Evolutionary conservation across 2,797 vertebrate genomes (phyloP).

Genomic region (Lepus oiostolus): DNA sequence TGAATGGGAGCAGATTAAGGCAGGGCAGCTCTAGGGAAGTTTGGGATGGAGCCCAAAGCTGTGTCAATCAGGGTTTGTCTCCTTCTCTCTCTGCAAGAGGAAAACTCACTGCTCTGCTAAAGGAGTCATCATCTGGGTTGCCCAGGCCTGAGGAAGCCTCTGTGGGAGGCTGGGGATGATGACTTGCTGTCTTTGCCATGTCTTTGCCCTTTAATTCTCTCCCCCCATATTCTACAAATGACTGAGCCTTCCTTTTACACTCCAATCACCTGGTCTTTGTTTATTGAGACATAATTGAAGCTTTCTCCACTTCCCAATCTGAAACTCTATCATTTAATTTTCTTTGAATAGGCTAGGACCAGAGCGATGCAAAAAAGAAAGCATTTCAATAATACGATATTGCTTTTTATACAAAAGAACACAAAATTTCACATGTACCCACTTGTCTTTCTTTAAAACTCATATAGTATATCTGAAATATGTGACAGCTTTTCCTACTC

Average conservation of each 20-base stretch:
- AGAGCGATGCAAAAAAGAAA: neutral
- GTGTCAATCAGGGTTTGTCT: neutral
- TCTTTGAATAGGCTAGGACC: slow-evolving; percentile 19
- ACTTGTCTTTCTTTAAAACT: slow-evolving; percentile 51
- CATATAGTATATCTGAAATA: neutral
- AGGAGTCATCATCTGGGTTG: neutral
- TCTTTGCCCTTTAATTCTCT: neutral
- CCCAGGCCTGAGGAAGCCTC: neutral
- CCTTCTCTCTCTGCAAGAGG: neutral
- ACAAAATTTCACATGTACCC: neutral
- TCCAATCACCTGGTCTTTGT: neutral
- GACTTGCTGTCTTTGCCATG: neutral
- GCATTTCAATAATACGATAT: neutral
- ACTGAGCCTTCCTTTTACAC: neutral
- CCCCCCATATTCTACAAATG: neutral
- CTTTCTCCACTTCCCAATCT: slow-evolving; percentile 48
- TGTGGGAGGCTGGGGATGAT: fast-evolving
- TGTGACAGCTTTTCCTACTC: slow-evolving; percentile 30
- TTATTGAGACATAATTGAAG: neutral
- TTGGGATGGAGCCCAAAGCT: neutral
- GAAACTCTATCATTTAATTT: slow-evolving; percentile 33
- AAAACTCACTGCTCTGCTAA: neutral
- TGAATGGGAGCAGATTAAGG: neutral
- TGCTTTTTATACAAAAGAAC: slow-evolving; percentile 43
- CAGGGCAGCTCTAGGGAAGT: neutral